Evolutionary conservation across 2,113 vertebrate species (phyloP).

Genomic region (Sapayoa aenigma): DNA sequence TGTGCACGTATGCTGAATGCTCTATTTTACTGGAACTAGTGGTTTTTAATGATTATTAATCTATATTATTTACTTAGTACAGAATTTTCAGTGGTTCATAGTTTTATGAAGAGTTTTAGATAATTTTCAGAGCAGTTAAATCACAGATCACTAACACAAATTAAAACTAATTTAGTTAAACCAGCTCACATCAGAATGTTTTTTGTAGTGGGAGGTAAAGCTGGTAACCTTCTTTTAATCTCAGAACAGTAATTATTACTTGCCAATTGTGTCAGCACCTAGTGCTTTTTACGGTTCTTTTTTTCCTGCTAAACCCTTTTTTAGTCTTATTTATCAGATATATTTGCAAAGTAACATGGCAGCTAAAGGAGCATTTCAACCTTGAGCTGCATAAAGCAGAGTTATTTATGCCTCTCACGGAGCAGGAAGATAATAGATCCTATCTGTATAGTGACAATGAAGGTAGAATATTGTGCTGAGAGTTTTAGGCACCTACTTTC

Average conservation of each 20-base stretch:
- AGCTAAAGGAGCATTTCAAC: constrained; percentile 30
- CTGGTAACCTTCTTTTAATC: neutral
- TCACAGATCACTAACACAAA: neutral
- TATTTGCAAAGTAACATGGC: constrained; percentile 29
- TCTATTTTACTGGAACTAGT: neutral
- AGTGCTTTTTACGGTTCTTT: neutral
- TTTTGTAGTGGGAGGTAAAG: neutral
- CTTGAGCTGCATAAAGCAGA: constrained; percentile 22
- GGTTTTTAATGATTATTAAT: neutral
- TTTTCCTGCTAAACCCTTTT: neutral
- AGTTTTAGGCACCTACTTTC: constrained; percentile 17
- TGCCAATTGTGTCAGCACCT: neutral
- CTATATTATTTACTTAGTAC: neutral
- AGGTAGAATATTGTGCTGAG: neutral
- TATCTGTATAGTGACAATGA: constrained; percentile 2
- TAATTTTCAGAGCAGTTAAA: neutral
- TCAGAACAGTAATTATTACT: neutral
- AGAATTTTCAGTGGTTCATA: neutral
- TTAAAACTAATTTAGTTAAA: neutral
- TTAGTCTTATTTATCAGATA: neutral
- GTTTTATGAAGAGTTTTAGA: neutral
- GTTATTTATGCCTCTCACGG: constrained; percentile 25
- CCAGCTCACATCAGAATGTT: neutral
- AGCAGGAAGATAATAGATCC: constrained; percentile 29
- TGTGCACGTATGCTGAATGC: neutral